A percentile compares a stretch with the other conserved stretches of the same genome.
Evolutionary conservation across 2,113 vertebrate species (phyloP).

Genomic region (Xenopus borealis): DNA sequence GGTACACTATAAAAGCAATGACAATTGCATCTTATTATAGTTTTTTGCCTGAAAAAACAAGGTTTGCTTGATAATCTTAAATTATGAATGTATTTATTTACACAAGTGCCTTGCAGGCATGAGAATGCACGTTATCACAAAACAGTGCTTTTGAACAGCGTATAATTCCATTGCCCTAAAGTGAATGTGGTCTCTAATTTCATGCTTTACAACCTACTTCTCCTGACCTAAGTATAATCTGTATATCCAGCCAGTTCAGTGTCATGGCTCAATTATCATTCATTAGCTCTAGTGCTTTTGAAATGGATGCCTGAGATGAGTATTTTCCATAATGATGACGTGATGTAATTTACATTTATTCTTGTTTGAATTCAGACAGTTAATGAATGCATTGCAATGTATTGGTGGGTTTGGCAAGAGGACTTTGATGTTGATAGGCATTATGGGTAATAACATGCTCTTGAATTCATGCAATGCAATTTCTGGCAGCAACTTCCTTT

Average conservation of each 20-base stretch:
- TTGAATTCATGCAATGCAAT: too few relatives aligned
- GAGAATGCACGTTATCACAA: background rate
- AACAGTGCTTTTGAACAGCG: background rate
- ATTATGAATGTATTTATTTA: too few relatives aligned
- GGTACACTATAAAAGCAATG: too few relatives aligned
- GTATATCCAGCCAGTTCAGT: slow-evolving; percentile 71
- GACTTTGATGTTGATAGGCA: background rate
- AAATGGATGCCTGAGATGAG: slow-evolving; percentile 70
- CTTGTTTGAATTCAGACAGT: slow-evolving; percentile 37
- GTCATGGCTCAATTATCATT: slow-evolving; percentile 72
- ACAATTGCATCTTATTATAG: too few relatives aligned
- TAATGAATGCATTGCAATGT: slow-evolving; percentile 26
- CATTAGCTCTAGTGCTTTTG: slow-evolving; percentile 72
- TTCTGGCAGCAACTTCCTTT: too few relatives aligned
- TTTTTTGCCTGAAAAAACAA: too few relatives aligned
- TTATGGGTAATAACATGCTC: background rate
- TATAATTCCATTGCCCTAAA: slow-evolving; percentile 43
- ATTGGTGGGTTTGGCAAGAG: slow-evolving; percentile 22
- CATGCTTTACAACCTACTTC: slow-evolving; percentile 71
- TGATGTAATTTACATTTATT: slow-evolving; percentile 72
- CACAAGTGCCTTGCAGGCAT: too few relatives aligned
- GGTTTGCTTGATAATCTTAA: too few relatives aligned
- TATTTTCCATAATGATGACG: slow-evolving; percentile 74
- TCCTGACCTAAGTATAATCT: slow-evolving; percentile 71
- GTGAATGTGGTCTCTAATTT: slow-evolving; percentile 60